Evolutionary conservation across 2,113 vertebrate species (phyloP).

Genomic region (Brachyhypopomus gauderio): DNA sequence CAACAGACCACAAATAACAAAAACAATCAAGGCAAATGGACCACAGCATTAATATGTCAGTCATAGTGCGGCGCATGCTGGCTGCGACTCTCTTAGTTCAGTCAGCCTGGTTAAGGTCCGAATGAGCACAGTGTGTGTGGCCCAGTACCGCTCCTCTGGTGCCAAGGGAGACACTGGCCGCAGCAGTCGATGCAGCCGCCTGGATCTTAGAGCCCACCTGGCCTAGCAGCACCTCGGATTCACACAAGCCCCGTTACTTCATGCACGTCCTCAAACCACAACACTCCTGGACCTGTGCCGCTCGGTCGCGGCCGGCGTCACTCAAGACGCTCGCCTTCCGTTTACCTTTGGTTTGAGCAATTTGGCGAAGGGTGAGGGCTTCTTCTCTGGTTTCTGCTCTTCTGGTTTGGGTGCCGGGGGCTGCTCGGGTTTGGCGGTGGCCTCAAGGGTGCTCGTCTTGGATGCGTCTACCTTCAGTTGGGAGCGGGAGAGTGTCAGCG

Average conservation of each 20-base stretch:
- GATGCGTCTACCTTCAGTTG: conserved; percentile 70
- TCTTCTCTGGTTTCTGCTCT: conserved; percentile 63
- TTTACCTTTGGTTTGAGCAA: conserved; percentile 76
- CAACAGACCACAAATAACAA: not conserved
- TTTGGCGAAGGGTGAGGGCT: conserved; percentile 60
- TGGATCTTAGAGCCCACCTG: conserved; percentile 68
- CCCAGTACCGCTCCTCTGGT: conserved; percentile 64
- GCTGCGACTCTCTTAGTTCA: conserved; percentile 2
- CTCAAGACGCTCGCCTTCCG: not conserved
- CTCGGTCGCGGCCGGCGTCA: not conserved
- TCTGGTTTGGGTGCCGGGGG: conserved; percentile 63
- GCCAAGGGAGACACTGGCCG: conserved; percentile 65
- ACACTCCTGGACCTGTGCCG: not conserved
- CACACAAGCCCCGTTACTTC: conserved; percentile 59
- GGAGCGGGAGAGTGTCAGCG: conserved; percentile 26
- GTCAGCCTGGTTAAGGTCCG: conserved; percentile 35
- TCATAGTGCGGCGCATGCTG: not conserved
- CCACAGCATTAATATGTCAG: conserved; percentile 16
- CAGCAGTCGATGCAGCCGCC: conserved; percentile 65
- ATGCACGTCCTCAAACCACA: not conserved
- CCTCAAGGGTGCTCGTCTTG: conserved; percentile 71
- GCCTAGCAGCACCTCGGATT: conserved; percentile 72
- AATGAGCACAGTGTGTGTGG: conserved; percentile 3
- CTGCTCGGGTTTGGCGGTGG: conserved; percentile 67
- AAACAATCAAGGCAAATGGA: not conserved